phyloP scores from a whole-genome alignment of 2,888 invertebrate genomes.

The Celastrina argiolus region DNA sequence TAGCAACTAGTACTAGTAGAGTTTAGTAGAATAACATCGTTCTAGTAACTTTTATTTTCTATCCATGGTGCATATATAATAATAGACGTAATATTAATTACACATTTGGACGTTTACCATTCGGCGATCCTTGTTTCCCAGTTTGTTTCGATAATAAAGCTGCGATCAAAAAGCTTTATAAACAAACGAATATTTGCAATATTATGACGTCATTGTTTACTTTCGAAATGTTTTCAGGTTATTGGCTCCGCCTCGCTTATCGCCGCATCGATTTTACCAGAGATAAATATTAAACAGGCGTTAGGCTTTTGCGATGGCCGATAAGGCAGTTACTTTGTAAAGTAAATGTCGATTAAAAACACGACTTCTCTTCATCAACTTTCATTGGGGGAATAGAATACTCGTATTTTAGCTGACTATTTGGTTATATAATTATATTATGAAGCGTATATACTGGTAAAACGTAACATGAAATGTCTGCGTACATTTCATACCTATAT shows the following conservation, averaged over 20 bases:
- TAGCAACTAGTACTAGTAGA: too few relatives aligned
- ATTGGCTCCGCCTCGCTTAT: slow-evolving; percentile 4
- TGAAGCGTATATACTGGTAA: too few relatives aligned
- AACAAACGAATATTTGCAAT: background rate
- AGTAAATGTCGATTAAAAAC: background rate
- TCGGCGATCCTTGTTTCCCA: background rate
- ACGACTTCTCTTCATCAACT: background rate
- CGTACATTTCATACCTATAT: too few relatives aligned
- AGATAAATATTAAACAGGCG: slow-evolving; percentile 16
- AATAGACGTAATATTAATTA: too few relatives aligned
- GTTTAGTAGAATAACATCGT: too few relatives aligned
- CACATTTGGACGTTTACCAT: too few relatives aligned
- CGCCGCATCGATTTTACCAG: slow-evolving; percentile 11
- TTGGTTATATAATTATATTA: too few relatives aligned
- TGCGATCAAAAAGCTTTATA: background rate
- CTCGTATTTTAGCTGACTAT: too few relatives aligned
- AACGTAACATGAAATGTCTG: too few relatives aligned
- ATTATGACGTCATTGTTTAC: background rate
- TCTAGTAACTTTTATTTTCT: too few relatives aligned
- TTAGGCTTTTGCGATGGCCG: background rate
- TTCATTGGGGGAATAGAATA: too few relatives aligned
- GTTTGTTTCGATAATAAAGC: background rate
- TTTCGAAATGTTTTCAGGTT: slow-evolving; percentile 1
- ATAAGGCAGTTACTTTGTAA: background rate
- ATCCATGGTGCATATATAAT: too few relatives aligned